Percentiles rank a stretch among this genome's conserved stretches.
Conservation (phyloP, 2,888 invertebrate species). For the Acanthosepion esculentum region DNA sequence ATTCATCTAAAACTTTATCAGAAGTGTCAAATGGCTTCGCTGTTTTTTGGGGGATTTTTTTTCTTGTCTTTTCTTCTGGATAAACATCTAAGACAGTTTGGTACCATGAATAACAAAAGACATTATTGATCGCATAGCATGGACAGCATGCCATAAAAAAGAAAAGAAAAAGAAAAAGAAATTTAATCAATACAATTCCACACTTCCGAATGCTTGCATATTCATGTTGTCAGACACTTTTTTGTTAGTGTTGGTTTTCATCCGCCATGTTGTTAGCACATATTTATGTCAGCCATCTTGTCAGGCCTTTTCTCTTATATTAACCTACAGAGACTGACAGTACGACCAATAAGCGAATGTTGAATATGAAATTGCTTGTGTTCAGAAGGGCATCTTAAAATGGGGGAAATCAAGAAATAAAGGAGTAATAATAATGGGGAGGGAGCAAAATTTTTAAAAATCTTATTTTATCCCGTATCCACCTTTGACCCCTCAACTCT, state of each 20-base stretch:
- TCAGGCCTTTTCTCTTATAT: not conserved
- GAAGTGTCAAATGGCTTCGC: not conserved
- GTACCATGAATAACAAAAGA: slow-evolving; percentile 33
- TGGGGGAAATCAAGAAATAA: not conserved
- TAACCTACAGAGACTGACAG: not conserved
- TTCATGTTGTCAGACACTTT: not conserved
- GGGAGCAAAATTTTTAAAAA: not conserved
- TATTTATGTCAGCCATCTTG: slow-evolving; percentile 11
- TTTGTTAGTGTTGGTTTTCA: not conserved
- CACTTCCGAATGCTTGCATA: slow-evolving; percentile 17
- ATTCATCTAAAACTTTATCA: not conserved
- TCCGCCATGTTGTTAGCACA: slow-evolving; percentile 33
- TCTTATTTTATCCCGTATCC: not conserved
- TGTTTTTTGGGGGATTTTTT: not conserved
- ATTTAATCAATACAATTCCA: not conserved
- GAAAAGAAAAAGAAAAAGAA: not conserved
- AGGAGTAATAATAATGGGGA: not conserved
- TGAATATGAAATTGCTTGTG: slow-evolving; percentile 16
- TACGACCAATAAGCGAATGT: not conserved
- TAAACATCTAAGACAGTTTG: slow-evolving; percentile 33
- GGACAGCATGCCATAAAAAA: not conserved
- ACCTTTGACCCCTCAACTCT: no score
- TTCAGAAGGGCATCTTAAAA: not conserved
- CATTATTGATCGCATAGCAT: not conserved
- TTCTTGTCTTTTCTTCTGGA: not conserved